phyloP scores from a whole-genome alignment of 2,888 invertebrate species.

The Philereme vetulata region DNA sequence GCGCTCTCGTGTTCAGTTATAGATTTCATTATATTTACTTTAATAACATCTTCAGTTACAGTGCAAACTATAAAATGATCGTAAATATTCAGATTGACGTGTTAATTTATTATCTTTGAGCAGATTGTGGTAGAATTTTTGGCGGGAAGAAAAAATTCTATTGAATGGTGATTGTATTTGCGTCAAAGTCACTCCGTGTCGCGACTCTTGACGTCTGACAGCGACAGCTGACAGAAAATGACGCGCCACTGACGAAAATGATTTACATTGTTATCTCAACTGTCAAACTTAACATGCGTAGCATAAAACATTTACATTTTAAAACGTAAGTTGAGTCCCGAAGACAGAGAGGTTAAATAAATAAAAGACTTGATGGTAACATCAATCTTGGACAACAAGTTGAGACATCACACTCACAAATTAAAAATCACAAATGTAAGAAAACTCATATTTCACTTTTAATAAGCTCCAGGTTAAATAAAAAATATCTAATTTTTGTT shows the following conservation, averaged over 20 bases:
- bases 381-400: constrained; percentile 23
- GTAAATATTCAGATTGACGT: constrained; percentile 64
- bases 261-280: constrained; percentile 42
- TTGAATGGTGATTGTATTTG: constrained; percentile 43
- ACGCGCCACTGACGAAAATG: constrained; percentile 42
- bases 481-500: too few species aligned
- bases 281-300: constrained; percentile 36
- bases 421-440: constrained; percentile 1
- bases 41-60: constrained; percentile 70
- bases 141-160: constrained; percentile 30
- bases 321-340: constrained; percentile 1
- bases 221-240: constrained; percentile 27
- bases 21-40: constrained; percentile 68
- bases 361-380: constrained; percentile 5
- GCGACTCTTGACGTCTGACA: constrained; percentile 35
- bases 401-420: constrained; percentile 5
- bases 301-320: constrained; percentile 25
- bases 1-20: constrained; percentile 42
- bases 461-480: too few species aligned
- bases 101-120: constrained; percentile 59
- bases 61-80: constrained; percentile 57
- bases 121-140: constrained; percentile 48
- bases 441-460: too few species aligned
- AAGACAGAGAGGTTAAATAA: constrained; percentile 8
- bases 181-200: constrained; percentile 43